Conservation (phyloP, 2,888 invertebrate genomes). For the Hemistola chrysoprasaria region DNA sequence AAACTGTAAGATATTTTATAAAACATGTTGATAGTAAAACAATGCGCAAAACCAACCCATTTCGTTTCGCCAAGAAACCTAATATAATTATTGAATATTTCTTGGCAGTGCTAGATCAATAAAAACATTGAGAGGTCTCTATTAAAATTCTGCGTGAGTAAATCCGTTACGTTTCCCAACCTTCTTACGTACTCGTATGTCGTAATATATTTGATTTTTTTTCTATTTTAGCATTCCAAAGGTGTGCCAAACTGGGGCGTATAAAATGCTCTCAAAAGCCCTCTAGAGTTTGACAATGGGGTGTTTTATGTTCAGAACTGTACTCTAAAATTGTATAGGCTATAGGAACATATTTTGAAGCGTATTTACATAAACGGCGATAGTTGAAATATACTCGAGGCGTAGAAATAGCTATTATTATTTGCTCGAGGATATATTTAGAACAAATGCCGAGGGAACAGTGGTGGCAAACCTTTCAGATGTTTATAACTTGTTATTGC, state of each 20-base stretch:
- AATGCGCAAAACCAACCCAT: too few species aligned
- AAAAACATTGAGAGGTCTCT: constrained; percentile 6
- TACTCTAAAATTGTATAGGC: constrained; percentile 46
- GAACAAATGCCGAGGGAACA: constrained; percentile 33
- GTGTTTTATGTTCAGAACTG: constrained; percentile 56
- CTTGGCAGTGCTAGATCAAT: constrained; percentile 8
- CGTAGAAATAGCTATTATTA: constrained; percentile 30
- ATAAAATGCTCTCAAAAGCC: constrained; percentile 58
- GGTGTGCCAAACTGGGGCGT: constrained; percentile 51
- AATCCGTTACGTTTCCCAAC: constrained; percentile 29
- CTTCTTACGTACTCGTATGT: constrained; percentile 14
- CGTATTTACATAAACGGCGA: constrained; percentile 36
- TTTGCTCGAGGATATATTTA: too few species aligned
- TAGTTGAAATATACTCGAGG: constrained; percentile 26
- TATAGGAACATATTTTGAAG: constrained; percentile 41
- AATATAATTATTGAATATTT: too few species aligned
- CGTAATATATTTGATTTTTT: constrained; percentile 37
- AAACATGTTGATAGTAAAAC: too few species aligned
- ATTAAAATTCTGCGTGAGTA: constrained; percentile 27
- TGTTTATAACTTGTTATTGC: too few species aligned
- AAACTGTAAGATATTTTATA: too few species aligned
- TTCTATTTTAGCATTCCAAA: constrained; percentile 43
- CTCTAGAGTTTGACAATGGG: constrained; percentile 61
- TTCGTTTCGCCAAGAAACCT: too few species aligned
- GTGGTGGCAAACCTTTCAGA: constrained; percentile 16